Evolutionary conservation across 2,888 invertebrate species (phyloP).

Genomic region (Drosophila antonietae): DNA sequence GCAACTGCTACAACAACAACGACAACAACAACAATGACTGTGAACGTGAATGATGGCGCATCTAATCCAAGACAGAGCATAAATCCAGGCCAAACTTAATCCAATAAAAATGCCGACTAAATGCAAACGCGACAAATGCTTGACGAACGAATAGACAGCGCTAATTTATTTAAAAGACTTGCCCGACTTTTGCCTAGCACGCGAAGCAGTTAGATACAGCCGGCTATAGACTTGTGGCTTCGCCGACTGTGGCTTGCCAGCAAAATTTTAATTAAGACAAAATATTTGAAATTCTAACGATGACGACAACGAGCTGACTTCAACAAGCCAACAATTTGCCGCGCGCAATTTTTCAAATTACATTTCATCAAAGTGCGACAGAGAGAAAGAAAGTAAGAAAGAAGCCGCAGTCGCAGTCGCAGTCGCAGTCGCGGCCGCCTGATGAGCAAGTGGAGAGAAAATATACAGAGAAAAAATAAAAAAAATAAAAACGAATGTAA

Average conservation of each 20-base stretch:
- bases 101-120: constrained; percentile 77
- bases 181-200: constrained; percentile 58
- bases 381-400: constrained; percentile 30
- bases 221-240: not conserved
- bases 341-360: constrained; percentile 76
- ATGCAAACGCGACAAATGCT: constrained; percentile 76
- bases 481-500: constrained; percentile 63
- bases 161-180: constrained; percentile 71
- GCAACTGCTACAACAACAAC: constrained; percentile 25
- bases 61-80: constrained; percentile 58
- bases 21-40: constrained; percentile 15
- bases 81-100: constrained; percentile 74
- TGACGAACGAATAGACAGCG: constrained; percentile 71
- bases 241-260: constrained; percentile 21
- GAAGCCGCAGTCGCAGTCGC: constrained; percentile 10
- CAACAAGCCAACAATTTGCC: constrained; percentile 69
- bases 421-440: constrained; percentile 8
- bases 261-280: constrained; percentile 76
- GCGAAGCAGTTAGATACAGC: constrained; percentile 2
- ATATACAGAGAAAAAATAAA: constrained; percentile 1
- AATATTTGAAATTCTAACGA: constrained; percentile 72
- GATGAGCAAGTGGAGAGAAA: constrained; percentile 35
- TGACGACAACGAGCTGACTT: constrained; percentile 40
- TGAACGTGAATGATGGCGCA: constrained; percentile 64
- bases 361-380: constrained; percentile 68